Evolutionary conservation across 2,113 vertebrate species (phyloP).

Genomic region (Pavo muticus): DNA sequence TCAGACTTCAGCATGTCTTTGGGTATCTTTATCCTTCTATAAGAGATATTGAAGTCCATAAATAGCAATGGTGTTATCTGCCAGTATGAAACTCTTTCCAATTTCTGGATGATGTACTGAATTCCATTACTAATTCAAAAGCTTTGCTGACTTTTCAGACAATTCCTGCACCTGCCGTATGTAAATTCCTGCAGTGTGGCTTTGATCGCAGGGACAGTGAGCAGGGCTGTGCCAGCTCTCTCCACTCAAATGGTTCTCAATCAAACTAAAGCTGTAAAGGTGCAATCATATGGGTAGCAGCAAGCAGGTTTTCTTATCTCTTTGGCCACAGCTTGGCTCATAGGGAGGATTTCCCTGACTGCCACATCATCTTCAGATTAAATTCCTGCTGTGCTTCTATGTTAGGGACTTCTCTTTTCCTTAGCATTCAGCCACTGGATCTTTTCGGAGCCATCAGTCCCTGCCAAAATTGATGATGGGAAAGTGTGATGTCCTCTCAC

Average conservation of each 20-base stretch:
- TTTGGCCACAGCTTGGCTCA: not conserved
- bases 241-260: not conserved
- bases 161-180: not conserved
- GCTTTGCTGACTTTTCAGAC: not conserved
- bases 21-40: not conserved
- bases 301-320: not conserved
- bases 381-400: not conserved
- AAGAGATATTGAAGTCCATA: not conserved
- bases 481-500: not conserved
- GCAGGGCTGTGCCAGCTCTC: not conserved
- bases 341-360: not conserved
- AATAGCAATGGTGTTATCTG: not conserved
- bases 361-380: not conserved
- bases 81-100: not conserved
- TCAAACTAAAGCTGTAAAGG: not conserved
- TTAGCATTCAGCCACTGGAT: not conserved
- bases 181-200: not conserved
- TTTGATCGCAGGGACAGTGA: not conserved
- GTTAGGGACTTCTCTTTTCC: not conserved
- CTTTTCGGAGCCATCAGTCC: not conserved
- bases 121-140: not conserved
- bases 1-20: not conserved
- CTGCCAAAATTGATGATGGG: not conserved
- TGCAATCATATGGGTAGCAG: not conserved
- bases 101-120: not conserved